A percentile compares a stretch with the other conserved stretches of the same genome.
phyloP scores from a whole-genome alignment of 2,888 invertebrate genomes.

The Pyrgus malvae region DNA sequence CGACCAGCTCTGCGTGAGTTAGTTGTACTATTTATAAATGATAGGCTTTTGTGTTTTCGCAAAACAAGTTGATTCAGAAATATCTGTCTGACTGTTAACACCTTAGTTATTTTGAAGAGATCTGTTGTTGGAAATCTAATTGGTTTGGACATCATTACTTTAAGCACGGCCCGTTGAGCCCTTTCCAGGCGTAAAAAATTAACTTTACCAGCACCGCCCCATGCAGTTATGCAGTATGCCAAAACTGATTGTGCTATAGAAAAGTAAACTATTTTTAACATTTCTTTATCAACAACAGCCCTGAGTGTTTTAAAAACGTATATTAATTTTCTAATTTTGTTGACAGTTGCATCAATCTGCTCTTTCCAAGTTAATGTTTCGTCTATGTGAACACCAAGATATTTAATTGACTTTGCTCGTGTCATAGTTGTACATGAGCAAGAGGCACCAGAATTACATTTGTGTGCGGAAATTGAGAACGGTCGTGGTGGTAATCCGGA shows the following conservation, averaged over 20 bases:
- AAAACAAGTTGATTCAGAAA: constrained; percentile 1
- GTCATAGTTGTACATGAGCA: background rate
- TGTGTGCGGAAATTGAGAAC: background rate
- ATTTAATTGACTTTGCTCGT: background rate
- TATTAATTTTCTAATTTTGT: background rate
- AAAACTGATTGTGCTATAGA: constrained; percentile 2
- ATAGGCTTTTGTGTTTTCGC: background rate
- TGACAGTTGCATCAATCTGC: background rate
- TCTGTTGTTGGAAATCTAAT: constrained; percentile 14
- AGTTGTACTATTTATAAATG: background rate
- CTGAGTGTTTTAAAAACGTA: background rate
- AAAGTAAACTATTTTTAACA: background rate
- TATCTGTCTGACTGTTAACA: background rate
- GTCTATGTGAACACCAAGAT: background rate
- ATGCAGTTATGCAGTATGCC: background rate
- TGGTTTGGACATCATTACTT: constrained; percentile 4
- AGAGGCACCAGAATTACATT: no score
- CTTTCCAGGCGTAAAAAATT: background rate
- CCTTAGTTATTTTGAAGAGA: background rate
- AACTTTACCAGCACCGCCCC: constrained; percentile 2
- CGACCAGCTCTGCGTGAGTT: background rate
- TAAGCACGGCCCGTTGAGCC: constrained; percentile 1
- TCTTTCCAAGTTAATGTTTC: background rate
- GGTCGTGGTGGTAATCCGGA: background rate
- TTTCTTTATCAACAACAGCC: background rate